These are phyloP conservation scores for Rhagologus leucostigma DNA, from an alignment of 2,113 vertebrate genomes.

Conservation along the genomic window DNA sequence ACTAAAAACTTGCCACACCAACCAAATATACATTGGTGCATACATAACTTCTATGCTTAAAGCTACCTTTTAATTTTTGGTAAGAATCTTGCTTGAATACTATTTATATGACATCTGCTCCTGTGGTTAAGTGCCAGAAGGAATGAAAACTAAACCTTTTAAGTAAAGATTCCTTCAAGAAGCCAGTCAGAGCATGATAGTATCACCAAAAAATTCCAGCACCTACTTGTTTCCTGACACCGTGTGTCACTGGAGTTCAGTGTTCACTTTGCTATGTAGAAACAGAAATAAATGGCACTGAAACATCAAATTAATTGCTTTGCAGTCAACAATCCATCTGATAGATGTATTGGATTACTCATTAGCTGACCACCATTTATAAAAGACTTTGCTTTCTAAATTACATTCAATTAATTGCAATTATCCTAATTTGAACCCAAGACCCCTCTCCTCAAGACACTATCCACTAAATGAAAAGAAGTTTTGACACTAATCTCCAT, in stretches of 20 bases:
- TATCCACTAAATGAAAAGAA: conserved; percentile 27
- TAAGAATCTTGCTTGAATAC: neutral
- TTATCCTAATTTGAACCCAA: conserved; percentile 15
- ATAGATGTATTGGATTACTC: neutral
- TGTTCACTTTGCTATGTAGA: neutral
- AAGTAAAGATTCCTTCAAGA: neutral
- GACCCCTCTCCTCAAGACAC: neutral
- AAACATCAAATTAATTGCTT: conserved; percentile 26
- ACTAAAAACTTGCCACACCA: neutral
- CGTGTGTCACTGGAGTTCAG: neutral
- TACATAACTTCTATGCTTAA: neutral
- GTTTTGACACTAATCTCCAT: conserved; percentile 24
- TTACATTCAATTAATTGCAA: conserved; percentile 36
- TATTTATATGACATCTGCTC: neutral
- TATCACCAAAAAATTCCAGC: neutral
- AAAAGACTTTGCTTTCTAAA: conserved; percentile 27
- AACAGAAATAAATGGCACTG: conserved; percentile 7
- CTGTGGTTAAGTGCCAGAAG: neutral
- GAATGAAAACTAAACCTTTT: neutral
- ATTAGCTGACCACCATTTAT: neutral
- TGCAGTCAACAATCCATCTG: neutral
- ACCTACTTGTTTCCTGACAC: neutral
- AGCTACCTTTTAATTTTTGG: neutral
- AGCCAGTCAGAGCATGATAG: neutral
- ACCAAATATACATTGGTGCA: neutral